These are phyloP conservation scores for Sinosuthora webbiana DNA, from an alignment of 2,113 vertebrate species.

Conservation along the genomic window DNA sequence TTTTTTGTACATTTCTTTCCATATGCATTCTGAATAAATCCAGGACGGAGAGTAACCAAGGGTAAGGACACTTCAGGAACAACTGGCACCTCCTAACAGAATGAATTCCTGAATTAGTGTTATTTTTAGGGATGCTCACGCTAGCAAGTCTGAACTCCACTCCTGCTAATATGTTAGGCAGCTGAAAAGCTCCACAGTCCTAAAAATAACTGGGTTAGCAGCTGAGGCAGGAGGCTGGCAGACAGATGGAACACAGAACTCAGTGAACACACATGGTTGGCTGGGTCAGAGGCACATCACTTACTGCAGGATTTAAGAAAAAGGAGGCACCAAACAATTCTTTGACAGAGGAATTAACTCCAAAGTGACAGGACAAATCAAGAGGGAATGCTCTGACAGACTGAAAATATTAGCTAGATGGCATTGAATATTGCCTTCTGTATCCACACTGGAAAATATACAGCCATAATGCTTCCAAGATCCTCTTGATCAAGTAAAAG, in stretches of 20 bases:
- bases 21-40: not conserved
- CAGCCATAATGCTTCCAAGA: not conserved
- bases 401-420: not conserved
- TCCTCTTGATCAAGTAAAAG: not conserved
- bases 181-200: conserved; percentile 41
- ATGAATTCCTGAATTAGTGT: conserved; percentile 23
- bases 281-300: not conserved
- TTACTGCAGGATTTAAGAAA: not conserved
- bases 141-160: conserved; percentile 44
- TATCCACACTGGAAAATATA: not conserved
- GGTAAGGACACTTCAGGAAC: not conserved
- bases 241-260: conserved; percentile 26
- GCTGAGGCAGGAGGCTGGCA: conserved; percentile 14
- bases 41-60: not conserved
- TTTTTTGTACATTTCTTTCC: not conserved
- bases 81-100: conserved; percentile 18
- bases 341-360: not conserved
- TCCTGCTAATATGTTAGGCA: conserved; percentile 33
- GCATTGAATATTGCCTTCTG: not conserved
- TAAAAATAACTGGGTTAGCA: conserved; percentile 61
- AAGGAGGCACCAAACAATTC: not conserved
- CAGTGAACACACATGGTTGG: not conserved
- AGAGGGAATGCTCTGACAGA: not conserved
- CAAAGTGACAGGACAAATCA: not conserved
- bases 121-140: conserved; percentile 61